Conservation (phyloP, 1,140 invertebrate species). For the Danaus plexippus region DNA sequence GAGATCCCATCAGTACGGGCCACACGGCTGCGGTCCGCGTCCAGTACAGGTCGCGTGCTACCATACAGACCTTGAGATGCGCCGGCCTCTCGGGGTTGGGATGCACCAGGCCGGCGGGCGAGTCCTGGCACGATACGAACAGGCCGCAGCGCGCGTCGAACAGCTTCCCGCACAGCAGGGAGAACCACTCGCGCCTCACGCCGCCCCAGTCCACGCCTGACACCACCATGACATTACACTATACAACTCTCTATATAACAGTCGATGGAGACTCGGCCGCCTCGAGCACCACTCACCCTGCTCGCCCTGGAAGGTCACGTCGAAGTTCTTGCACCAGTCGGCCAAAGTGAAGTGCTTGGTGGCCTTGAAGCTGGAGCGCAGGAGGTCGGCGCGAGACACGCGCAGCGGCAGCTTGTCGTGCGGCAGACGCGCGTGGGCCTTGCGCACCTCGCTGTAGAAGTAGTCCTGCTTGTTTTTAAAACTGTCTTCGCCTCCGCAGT, state of each 20-base stretch:
- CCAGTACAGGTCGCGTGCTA: too few species aligned
- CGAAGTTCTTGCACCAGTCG: conserved; percentile 95
- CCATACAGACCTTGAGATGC: conserved; percentile 34
- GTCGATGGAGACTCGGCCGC: neutral
- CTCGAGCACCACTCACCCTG: conserved; percentile 76
- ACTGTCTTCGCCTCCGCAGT: conserved; percentile 95
- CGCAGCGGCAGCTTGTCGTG: conserved; percentile 89
- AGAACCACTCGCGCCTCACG: conserved; percentile 93
- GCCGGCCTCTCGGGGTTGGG: conserved; percentile 84
- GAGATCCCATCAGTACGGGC: neutral
- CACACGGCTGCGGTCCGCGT: neutral
- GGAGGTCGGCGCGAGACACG: conserved; percentile 83
- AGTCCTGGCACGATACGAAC: conserved; percentile 89
- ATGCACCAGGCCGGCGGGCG: conserved; percentile 89
- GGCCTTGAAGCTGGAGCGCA: conserved; percentile 88
- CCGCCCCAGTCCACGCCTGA: conserved; percentile 94
- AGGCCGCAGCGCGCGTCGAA: conserved; percentile 89
- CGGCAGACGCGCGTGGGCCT: conserved; percentile 87
- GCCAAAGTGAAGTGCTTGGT: conserved; percentile 83
- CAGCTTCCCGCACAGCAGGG: conserved; percentile 86
- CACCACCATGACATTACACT: neutral
- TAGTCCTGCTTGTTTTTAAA: conserved; percentile 97
- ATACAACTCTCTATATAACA: too few species aligned
- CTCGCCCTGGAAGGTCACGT: conserved; percentile 92
- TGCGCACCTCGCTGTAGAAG: conserved; percentile 93